Conservation (phyloP, 2,113 vertebrate genomes). For the Melozone crissalis region DNA sequence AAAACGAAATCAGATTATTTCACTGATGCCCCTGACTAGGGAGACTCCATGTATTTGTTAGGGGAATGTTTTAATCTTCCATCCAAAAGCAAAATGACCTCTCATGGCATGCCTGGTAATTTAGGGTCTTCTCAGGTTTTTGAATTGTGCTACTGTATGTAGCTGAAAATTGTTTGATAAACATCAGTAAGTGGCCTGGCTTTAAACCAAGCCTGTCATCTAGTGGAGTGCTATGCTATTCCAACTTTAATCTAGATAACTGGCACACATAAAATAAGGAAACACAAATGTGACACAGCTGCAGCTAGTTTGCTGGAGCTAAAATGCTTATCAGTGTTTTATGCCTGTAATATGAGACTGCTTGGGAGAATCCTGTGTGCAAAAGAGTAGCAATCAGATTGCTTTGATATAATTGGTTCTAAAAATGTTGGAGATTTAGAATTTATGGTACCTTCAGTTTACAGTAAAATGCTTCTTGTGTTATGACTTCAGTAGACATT, state of each 20-base stretch:
- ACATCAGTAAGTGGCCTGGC: conserved; percentile 69
- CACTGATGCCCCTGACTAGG: neutral
- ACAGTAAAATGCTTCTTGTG: conserved; percentile 59
- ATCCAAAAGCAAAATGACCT: neutral
- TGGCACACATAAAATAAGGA: conserved; percentile 67
- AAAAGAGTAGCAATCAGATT: conserved; percentile 62
- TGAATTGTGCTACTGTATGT: conserved; percentile 58
- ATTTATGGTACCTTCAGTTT: conserved; percentile 67
- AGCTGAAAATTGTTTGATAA: conserved; percentile 64
- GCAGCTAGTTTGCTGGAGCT: conserved; percentile 56
- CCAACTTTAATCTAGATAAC: conserved; percentile 72
- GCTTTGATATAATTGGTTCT: conserved; percentile 70
- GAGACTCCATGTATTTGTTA: neutral
- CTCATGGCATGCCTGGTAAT: conserved; percentile 22
- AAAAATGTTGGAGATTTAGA: conserved; percentile 65
- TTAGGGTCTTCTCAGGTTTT: conserved; percentile 56
- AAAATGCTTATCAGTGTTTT: conserved; percentile 75
- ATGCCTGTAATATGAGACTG: conserved; percentile 65
- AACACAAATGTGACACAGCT: conserved; percentile 75
- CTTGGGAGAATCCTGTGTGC: conserved; percentile 56
- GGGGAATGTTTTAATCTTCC: neutral
- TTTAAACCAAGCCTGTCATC: conserved; percentile 76
- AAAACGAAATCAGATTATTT: neutral
- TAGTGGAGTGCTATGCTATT: conserved; percentile 71
- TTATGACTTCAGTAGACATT: conserved; percentile 54